Evolutionary conservation across 2,113 vertebrate species (phyloP).

Genomic region (Vidua macroura): DNA sequence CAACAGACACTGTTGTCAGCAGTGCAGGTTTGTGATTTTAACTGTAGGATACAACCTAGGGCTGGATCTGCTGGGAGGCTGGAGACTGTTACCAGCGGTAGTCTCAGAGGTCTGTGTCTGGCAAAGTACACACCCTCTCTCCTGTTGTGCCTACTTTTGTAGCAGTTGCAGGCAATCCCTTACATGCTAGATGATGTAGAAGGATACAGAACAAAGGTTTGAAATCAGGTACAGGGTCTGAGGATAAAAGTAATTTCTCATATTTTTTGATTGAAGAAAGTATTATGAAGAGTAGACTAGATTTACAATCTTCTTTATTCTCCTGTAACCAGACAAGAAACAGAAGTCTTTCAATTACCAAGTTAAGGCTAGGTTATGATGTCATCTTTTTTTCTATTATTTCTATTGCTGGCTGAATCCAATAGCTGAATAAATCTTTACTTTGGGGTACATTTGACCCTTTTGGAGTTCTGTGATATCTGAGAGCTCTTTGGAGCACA

Average conservation of each 20-base stretch:
- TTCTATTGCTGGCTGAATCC: background rate
- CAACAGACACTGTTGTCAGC: conserved; percentile 12
- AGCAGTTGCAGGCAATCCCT: background rate
- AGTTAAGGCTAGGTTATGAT: background rate
- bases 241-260: background rate
- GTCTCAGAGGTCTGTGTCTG: background rate
- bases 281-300: background rate
- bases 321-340: background rate
- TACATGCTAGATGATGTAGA: background rate
- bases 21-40: background rate
- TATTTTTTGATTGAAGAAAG: background rate
- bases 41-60: background rate
- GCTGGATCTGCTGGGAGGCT: background rate
- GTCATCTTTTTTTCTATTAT: background rate
- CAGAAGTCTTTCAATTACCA: background rate
- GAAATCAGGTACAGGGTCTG: background rate
- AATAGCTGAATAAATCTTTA: background rate
- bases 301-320: background rate
- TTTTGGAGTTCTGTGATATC: background rate
- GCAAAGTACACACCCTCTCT: background rate
- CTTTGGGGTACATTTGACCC: background rate
- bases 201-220: background rate
- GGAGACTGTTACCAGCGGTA: background rate
- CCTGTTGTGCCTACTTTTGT: background rate
- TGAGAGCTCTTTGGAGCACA: background rate